Conservation (phyloP, 1,140 invertebrate genomes). For the Drosophila kurseongensis region DNA sequence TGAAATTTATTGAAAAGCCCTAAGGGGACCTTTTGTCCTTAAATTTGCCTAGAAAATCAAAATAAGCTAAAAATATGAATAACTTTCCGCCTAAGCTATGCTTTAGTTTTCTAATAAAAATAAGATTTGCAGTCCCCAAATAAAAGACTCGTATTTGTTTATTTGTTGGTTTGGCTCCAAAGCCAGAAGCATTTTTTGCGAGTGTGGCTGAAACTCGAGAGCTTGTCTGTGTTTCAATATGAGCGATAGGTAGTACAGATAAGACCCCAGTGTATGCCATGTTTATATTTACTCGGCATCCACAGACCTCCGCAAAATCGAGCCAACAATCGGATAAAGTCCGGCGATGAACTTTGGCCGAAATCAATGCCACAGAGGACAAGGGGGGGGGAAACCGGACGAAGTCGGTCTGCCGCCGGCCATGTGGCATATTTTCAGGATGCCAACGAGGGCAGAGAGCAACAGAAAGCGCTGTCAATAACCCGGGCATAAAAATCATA, state of each 20-base stretch:
- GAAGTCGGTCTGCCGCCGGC: slow-evolving; percentile 26
- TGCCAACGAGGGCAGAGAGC: slow-evolving; percentile 25
- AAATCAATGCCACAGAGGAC: slow-evolving; percentile 54
- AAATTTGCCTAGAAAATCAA: background rate
- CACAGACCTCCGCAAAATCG: background rate
- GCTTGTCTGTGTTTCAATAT: background rate
- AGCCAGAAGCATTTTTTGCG: slow-evolving; percentile 5
- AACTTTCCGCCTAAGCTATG: background rate
- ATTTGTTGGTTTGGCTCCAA: slow-evolving; percentile 4
- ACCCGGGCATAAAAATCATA: slow-evolving; percentile 64
- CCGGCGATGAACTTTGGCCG: slow-evolving; percentile 21
- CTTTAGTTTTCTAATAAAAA: slow-evolving; percentile 4
- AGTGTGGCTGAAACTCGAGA: slow-evolving; percentile 15
- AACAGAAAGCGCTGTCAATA: slow-evolving; percentile 58
- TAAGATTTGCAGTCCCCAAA: background rate
- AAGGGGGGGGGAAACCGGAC: slow-evolving; percentile 6
- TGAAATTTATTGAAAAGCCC: background rate
- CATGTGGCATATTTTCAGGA: slow-evolving; percentile 43
- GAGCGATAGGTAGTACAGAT: slow-evolving; percentile 14
- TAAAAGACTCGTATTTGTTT: background rate
- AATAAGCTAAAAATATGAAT: background rate
- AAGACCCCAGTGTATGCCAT: slow-evolving; percentile 12
- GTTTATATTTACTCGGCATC: slow-evolving; percentile 25
- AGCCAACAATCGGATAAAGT: slow-evolving; percentile 30
- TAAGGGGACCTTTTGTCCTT: background rate